phyloP scores from a whole-genome alignment of 2,888 invertebrate genomes.

The Melinopterus prodromus region DNA sequence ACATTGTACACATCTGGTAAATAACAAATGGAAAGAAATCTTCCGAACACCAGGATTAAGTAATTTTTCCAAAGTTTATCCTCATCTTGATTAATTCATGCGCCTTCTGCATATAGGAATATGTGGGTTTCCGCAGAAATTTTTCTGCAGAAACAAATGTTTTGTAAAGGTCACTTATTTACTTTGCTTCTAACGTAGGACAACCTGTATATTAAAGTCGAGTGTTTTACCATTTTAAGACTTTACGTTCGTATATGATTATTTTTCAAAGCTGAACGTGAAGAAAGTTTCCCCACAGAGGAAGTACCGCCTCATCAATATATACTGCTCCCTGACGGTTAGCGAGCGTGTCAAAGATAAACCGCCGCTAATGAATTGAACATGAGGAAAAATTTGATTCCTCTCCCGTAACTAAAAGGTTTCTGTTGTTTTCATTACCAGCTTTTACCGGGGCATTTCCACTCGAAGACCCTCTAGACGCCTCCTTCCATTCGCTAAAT shows the following conservation, averaged over 20 bases:
- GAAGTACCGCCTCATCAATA: neutral
- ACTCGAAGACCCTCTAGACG: constrained; percentile 30
- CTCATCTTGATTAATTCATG: too few species aligned
- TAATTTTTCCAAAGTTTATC: too few species aligned
- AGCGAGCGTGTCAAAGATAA: constrained; percentile 51
- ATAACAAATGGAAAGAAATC: too few species aligned
- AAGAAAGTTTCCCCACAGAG: neutral
- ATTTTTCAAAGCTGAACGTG: neutral
- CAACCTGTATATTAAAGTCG: neutral
- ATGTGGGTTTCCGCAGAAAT: too few species aligned
- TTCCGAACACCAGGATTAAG: too few species aligned
- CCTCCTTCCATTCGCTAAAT: constrained; percentile 34
- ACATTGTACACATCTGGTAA: too few species aligned
- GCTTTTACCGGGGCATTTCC: neutral
- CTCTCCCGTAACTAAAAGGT: constrained; percentile 59
- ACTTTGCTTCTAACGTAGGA: too few species aligned
- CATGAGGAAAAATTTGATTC: constrained; percentile 58
- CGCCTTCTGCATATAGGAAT: too few species aligned
- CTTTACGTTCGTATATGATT: neutral
- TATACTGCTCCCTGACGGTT: neutral
- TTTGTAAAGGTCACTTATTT: too few species aligned
- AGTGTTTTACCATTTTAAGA: neutral
- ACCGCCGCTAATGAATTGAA: constrained; percentile 60
- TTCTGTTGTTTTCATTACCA: constrained; percentile 55
- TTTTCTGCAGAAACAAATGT: too few species aligned